These are phyloP conservation scores for Aramus guarauna DNA, from an alignment of 2,113 vertebrate species.

Conservation along the genomic window DNA sequence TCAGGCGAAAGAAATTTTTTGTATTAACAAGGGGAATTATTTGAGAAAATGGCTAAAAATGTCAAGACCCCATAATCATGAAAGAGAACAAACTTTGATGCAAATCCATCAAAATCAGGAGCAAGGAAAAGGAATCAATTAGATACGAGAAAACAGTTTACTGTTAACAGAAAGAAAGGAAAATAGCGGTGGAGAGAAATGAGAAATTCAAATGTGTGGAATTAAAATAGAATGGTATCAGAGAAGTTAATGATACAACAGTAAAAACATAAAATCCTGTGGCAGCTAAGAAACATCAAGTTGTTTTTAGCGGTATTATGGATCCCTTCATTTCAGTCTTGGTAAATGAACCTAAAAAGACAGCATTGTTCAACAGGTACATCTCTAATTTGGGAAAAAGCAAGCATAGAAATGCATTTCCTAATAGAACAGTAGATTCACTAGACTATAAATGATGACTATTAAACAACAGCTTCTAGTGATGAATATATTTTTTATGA, in stretches of 20 bases:
- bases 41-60: not conserved
- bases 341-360: not conserved
- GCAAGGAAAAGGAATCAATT: not conserved
- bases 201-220: not conserved
- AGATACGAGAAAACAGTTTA: not conserved
- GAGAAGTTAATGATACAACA: not conserved
- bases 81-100: not conserved
- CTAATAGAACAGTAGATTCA: not conserved
- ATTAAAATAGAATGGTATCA: not conserved
- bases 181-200: not conserved
- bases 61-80: not conserved
- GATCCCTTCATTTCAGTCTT: not conserved
- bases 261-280: not conserved
- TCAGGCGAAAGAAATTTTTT: not conserved
- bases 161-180: not conserved
- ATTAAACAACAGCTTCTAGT: not conserved
- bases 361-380: not conserved
- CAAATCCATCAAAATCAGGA: not conserved
- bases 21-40: not conserved
- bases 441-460: not conserved
- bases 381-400: not conserved
- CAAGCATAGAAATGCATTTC: not conserved
- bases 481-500: not conserved
- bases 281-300: not conserved
- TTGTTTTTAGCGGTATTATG: not conserved